These are phyloP conservation scores for Penaeus chinensis DNA, from an alignment of 1,140 invertebrate genomes.

Conservation along the genomic window DNA sequence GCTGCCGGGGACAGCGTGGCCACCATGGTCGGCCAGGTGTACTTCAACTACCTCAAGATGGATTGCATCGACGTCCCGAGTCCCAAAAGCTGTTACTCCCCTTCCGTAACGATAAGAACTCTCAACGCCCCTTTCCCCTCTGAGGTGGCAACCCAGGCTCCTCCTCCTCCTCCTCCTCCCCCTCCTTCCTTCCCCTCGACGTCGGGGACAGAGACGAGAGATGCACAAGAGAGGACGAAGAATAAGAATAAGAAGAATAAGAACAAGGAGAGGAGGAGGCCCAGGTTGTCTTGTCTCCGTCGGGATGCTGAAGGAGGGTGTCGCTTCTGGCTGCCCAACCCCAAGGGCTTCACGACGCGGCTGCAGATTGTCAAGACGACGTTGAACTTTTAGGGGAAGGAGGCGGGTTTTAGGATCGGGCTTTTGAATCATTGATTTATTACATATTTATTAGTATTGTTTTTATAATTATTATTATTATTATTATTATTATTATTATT, in stretches of 20 bases:
- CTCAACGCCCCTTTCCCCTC: neutral
- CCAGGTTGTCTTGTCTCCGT: conserved; percentile 10
- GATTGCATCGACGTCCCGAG: conserved; percentile 78
- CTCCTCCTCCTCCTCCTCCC: too few species aligned
- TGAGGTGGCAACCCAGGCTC: neutral
- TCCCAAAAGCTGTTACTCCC: conserved; percentile 24
- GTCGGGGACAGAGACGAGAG: neutral
- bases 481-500: too few species aligned
- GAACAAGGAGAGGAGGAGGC: conserved; percentile 16
- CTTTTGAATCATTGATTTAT: too few species aligned
- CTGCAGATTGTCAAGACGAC: conserved; percentile 10
- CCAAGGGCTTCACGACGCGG: conserved; percentile 16
- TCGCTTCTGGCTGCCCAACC: conserved; percentile 29
- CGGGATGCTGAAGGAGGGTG: conserved; percentile 23
- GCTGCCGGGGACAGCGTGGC: conserved; percentile 77
- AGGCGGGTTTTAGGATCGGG: too few species aligned
- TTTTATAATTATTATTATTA: too few species aligned
- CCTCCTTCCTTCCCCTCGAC: too few species aligned
- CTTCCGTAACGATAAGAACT: too few species aligned
- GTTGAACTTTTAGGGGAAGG: too few species aligned
- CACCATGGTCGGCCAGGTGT: conserved; percentile 83
- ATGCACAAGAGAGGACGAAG: neutral
- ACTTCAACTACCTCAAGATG: conserved; percentile 85
- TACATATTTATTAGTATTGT: too few species aligned
- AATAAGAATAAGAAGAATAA: too few species aligned